Evolutionary conservation across 1,140 invertebrate genomes (phyloP), one percentile per base, ranked within the genome.

Genomic region (Aphis gossypii): DNA sequence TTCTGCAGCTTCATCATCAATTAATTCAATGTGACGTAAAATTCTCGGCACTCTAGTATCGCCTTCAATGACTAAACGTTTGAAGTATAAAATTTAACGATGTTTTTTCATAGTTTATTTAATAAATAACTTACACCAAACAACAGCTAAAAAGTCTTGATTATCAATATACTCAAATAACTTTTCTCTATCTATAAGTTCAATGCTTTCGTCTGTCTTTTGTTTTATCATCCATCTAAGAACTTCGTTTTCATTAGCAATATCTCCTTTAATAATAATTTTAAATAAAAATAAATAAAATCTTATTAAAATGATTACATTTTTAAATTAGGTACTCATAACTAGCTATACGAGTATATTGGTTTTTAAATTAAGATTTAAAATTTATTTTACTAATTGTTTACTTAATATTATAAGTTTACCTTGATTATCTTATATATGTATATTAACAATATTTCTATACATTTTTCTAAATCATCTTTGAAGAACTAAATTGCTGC

Each of bases 161-260:
- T 97, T 98, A 95, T 98, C 97, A 94, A 99, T 98, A 95, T 98
- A 97, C 94, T 98, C 97, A 95, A 97, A 97, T 18, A 99, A 96
- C 94, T 97, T 97, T 90, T 98, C 97, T 94, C 98, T 96, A 95
- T 98, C 97, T 93, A 99, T 98, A 95, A 98, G 97, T 95, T 98
- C 98, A 94, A 99, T 98, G 95, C 98, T 99, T 95, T 98, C 97
- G 95, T 99, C 98, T 95, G 98, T 98, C 95, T 98, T 98, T 95
- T 99, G 98, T 95, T 97, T 97, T 88, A 98, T 96, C 96, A 99
- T 98, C 98, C 98, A 99, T 93, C 98, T 97, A 92, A 99, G 96
- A 25, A 99, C 98, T 95, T 98, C 97, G 84, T 96, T 96, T 95
- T 98, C 98, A 95, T 98, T 98, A 94, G 97, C 96, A 94, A 99